Percentiles rank a stretch among this genome's conserved stretches.
phyloP scores from a whole-genome alignment of 2,797 vertebrate species.

The Girardinus metallicus region DNA sequence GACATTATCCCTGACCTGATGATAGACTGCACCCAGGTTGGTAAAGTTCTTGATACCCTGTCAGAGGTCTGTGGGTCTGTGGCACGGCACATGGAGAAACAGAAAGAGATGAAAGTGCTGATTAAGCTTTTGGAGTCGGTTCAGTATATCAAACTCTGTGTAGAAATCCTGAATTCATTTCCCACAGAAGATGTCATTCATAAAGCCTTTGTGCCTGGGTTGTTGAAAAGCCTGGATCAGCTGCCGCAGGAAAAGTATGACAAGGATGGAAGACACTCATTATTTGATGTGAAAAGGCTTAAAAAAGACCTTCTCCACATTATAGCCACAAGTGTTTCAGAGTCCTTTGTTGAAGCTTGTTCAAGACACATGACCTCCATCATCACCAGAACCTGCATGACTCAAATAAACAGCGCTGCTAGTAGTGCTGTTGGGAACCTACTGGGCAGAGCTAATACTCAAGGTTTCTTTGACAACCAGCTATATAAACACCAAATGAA shows the following conservation, averaged over 20 bases:
- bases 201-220: constrained; percentile 5
- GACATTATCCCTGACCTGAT: background rate
- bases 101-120: background rate
- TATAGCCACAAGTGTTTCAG: constrained; percentile 2
- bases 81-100: constrained; percentile 1
- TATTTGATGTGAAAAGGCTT: constrained; percentile 6
- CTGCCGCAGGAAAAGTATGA: background rate
- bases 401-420: background rate
- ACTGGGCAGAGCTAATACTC: constrained; percentile 6
- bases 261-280: constrained; percentile 3
- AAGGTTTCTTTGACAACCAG: constrained; percentile 18
- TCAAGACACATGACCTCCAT: constrained; percentile 19
- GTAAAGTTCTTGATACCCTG: background rate
- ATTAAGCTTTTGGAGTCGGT: background rate
- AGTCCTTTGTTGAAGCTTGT: background rate
- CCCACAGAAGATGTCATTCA: background rate
- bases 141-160: background rate
- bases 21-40: constrained; percentile 12
- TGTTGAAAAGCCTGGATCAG: background rate
- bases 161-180: background rate
- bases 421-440: background rate
- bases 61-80: background rate
- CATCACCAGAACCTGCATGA: background rate
- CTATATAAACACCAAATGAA: constrained; percentile 18
- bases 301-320: background rate